Evolutionary conservation across 2,888 invertebrate species (phyloP), one percentile per base, ranked within the genome.

Genomic region (Leptinotarsa haldemani): DNA sequence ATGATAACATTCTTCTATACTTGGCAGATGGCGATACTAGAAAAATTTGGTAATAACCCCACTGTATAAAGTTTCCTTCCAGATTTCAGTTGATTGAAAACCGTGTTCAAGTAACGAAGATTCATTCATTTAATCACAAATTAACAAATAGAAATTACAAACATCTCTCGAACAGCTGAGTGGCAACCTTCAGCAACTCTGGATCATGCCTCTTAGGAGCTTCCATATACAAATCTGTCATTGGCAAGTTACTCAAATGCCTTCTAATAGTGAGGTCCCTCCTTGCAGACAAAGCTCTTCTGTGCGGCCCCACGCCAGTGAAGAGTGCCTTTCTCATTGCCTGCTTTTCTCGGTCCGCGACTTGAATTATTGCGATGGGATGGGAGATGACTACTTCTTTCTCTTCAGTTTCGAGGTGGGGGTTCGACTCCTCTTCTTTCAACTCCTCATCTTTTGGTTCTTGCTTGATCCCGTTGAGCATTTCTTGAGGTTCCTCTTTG

Each of bases 221-320:
- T 82, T 87, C 87, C 30, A 86, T 86, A 76, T 84, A 87, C 16
- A 83, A 79, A 80, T 93, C 93, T 5, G 90, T 90, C 1, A 91
- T 88, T 0, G 94, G 93, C 80, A 94, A 86, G 80, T 92, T 90
- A 83, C 93, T 93, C 65, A 95, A 86, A 83, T 92, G 92, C 48
- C 93, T 88, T 12, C 93, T 89, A 74, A 96, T 90, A 46, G 93
- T 92, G 73, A 96, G 88, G 85, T 96, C 96, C 69, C 93, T 90
- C 20, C 95, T 90, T 9, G 96, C 95, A 80, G 94, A 94, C 65
- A 96, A 86, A 0, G 95, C 96, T 18, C 94, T 90, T 46, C 94
- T 92, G 81, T 92, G 93, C 61, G 93, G 92, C 20, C 94, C 94
- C 61, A 94, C 91, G 82, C 92, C 92, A 75, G 91, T 90, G 78